Evolutionary conservation across 2,888 invertebrate genomes (phyloP), one percentile per base, ranked within the genome.

Genomic region (Tineola bisselliella): DNA sequence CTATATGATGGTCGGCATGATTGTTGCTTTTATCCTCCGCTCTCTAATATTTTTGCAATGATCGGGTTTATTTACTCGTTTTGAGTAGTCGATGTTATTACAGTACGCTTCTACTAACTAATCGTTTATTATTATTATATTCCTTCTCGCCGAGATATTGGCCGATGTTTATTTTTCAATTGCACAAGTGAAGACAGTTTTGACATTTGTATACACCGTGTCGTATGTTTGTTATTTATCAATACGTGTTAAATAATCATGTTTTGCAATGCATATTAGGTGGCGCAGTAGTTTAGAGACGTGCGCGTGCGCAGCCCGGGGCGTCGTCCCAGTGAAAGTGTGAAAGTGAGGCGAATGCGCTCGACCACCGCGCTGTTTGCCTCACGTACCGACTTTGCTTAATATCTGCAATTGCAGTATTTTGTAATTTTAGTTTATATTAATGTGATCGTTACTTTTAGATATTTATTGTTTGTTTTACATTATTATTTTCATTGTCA

Each of bases 321-420:
- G 75, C 84, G 86, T 78, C 81, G 84, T 73, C 81, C 82, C 72
- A 86, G 87, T 84, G 86, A 87, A 87, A 86, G 86, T 86, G 86
- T 82, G 86, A 87, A 87, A 87, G 86, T 86, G 86, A 86, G 76
- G 77, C 82, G 79, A 84, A 81, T 79, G 82, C 77, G 76, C 81
- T 70, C 65, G 70, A 69, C 67, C 69, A 54, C 54, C 58, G 33
- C 58, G 38, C 38, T 10, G 48, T 48, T 10, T 15, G 15, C n/a
- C 48, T 48, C 48, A 48, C 48, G 48, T 48, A 15, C 38, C n/a
- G 6, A 38, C 15, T 48, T 13, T 15, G 48, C 48, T 48, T 17
- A 6, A 13, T 13, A 48, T 12, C 44, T 44, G 10, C 15, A 48
- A 48, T 15, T 17, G 8, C 48, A 48, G 5, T 48, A n/a, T 48